phyloP scores from a whole-genome alignment of 2,888 invertebrate genomes.

The Elegia similella region DNA sequence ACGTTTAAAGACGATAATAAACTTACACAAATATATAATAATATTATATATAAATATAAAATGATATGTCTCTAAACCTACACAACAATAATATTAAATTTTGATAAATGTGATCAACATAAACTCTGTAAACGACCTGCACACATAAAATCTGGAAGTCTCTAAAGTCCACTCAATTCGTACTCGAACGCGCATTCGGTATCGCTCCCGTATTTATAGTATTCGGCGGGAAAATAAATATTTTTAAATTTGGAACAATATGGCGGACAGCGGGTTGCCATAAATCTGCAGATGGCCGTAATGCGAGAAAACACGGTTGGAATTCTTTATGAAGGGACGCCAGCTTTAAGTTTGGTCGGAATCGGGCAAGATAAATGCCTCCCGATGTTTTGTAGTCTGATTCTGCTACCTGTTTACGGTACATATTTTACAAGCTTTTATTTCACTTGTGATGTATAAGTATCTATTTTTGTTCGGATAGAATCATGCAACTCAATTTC shows the following conservation, averaged over 20 bases:
- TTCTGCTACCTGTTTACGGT: slow-evolving; percentile 27
- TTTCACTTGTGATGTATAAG: no score
- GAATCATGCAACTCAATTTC: no score
- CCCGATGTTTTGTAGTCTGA: slow-evolving; percentile 21
- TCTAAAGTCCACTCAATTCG: slow-evolving; percentile 50
- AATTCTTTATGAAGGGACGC: slow-evolving; percentile 74
- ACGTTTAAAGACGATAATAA: no score
- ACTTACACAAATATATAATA: no score
- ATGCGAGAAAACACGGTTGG: slow-evolving; percentile 69
- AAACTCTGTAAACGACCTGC: slow-evolving; percentile 38
- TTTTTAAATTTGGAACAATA: slow-evolving; percentile 79
- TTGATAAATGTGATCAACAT: slow-evolving; percentile 31
- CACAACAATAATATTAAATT: neutral
- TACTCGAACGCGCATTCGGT: slow-evolving; percentile 42
- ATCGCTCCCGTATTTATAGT: slow-evolving; percentile 31
- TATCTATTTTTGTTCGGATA: no score
- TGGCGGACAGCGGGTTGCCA: slow-evolving; percentile 72
- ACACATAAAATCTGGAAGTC: slow-evolving; percentile 54
- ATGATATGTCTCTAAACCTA: no score
- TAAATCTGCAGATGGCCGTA: slow-evolving; percentile 77
- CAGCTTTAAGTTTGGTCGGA: slow-evolving; percentile 44
- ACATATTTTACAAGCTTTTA: no score
- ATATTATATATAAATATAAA: no score
- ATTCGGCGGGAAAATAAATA: slow-evolving; percentile 60
- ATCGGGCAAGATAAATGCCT: slow-evolving; percentile 50